These are phyloP conservation scores for Asbolus verrucosus DNA, from an alignment of 1,140 invertebrate species.

Conservation along the genomic window DNA sequence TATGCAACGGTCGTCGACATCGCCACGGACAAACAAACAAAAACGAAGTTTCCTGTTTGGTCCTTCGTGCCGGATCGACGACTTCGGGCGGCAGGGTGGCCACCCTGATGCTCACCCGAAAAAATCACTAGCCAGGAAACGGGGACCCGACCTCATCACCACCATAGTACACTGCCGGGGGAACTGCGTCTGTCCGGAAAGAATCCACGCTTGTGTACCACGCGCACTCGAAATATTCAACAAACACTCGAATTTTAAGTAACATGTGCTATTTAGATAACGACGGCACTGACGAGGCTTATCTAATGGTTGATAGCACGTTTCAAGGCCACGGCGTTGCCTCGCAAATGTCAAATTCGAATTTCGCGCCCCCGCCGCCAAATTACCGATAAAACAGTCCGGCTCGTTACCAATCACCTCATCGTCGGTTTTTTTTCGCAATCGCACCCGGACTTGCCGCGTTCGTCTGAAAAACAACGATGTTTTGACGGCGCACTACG, in stretches of 20 bases:
- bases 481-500: constrained; percentile 1
- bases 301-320: constrained; percentile 13
- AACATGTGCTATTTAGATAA: constrained; percentile 24
- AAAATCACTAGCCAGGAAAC: constrained; percentile 16
- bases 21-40: constrained; percentile 24
- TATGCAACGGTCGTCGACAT: constrained; percentile 45
- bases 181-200: constrained; percentile 3
- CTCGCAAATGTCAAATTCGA: background rate
- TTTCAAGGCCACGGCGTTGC: constrained; percentile 14
- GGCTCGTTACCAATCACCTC: constrained; percentile 19
- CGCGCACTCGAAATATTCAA: constrained; percentile 19
- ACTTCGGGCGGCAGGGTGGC: background rate
- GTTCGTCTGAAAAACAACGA: background rate
- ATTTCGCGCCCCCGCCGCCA: constrained; percentile 9
- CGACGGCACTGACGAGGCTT: background rate
- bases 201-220: background rate
- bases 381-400: constrained; percentile 27
- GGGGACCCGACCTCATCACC: background rate
- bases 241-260: constrained; percentile 31
- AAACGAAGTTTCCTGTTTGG: constrained; percentile 5
- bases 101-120: constrained; percentile 16
- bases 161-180: background rate
- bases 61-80: background rate
- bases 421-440: too few species aligned
- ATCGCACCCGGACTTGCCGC: too few species aligned